Evolutionary conservation across 2,888 invertebrate genomes (phyloP), one percentile per base, ranked within the genome.

Genomic region (Sarcophaga variegata): DNA sequence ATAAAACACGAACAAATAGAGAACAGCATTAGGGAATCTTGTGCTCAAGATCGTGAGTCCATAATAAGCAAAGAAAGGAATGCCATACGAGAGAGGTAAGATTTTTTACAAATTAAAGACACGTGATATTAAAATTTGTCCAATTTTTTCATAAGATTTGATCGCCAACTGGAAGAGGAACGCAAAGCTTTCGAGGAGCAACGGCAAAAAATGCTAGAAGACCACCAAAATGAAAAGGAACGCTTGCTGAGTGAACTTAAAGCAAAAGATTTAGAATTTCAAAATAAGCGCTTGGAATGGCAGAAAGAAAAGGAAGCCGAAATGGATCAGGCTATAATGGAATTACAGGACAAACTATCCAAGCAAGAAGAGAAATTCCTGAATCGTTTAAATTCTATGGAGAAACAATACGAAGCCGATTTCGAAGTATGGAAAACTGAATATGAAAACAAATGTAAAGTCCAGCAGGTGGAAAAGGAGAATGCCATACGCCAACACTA

Each of bases 401-500:
- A 95, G 89, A 93, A 94, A 47, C 96, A 96, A 91, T 95, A 95
- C 89, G 95, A 95, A 88, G 94, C 94, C 0, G 96, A 95, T 94
- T 94, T 95, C 87, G 94, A 94, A 80, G 94, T 95, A 69, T 95
- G 94, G 92, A 95, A 94, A 89, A 94, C 95, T 83, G 95, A 96
- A 88, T 95, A 95, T 89, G 94, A 94, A 88, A 93, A 92, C 84
- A 90, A 91, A 27, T 90, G 91, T 69, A 93, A 93, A 82, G 88
- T 94, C 47, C 92, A 95, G 12, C 93, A 97, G 76, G 95, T 95
- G 81, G 95, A 96, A 91, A 96, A 95, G 90, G 96, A 97, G 93
- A 94, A 94, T 81, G 94, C 95, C 89, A 95, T 97, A 90, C 93
- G 95, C 2, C 96, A 96, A 47, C 95, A 96, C 88, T 96, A 95